Evolutionary conservation across 2,113 vertebrate species (phyloP).

Genomic region (Rhinoderma darwinii): DNA sequence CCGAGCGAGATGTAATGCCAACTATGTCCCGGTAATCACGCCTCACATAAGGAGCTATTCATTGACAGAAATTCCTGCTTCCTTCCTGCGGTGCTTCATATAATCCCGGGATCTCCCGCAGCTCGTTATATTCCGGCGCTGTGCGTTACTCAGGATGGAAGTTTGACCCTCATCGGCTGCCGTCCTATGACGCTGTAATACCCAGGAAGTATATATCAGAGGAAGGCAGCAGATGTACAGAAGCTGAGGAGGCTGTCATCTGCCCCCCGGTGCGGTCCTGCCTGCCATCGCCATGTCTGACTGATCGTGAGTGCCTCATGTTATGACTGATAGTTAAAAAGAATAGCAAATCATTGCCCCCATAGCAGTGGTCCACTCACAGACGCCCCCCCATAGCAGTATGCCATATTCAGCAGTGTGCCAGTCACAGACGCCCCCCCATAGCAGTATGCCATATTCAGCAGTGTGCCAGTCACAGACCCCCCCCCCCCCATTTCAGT

Average conservation of each 20-base stretch:
- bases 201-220: conserved; percentile 6
- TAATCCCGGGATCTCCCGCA: no score
- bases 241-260: background rate
- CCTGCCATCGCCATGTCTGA: background rate
- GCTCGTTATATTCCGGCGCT: no score
- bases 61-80: no score
- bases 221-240: no score
- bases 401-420: background rate
- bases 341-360: no score
- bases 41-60: no score
- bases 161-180: background rate
- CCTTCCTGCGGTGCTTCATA: no score
- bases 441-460: background rate
- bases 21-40: no score
- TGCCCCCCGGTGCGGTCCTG: no score
- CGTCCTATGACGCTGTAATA: background rate
- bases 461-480: background rate
- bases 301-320: background rate
- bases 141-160: background rate
- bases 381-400: background rate
- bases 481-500: background rate
- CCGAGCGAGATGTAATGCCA: no score
- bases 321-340: no score
- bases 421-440: background rate
- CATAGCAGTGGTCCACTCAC: background rate